Evolutionary conservation across 2,888 invertebrate genomes (phyloP).

Genomic region (Drosophila subquinaria): DNA sequence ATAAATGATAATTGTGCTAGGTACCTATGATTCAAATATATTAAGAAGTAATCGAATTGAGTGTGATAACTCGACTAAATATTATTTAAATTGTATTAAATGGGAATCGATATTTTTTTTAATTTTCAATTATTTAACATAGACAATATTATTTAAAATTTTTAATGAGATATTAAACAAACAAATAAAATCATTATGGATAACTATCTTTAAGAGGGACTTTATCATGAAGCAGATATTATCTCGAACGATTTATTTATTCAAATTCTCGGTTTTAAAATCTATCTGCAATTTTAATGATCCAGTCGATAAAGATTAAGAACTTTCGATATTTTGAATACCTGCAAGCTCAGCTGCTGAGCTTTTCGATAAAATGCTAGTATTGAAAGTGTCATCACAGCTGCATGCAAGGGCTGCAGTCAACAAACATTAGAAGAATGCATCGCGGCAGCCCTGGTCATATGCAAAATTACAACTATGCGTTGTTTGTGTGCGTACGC

Average conservation of each 20-base stretch:
- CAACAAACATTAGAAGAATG: background rate
- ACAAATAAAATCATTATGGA: no score
- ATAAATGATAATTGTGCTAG: background rate
- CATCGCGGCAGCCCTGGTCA: slow-evolving; percentile 23
- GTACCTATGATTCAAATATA: no score
- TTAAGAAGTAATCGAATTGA: background rate
- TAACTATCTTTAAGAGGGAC: no score
- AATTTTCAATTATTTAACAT: no score
- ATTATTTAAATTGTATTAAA: background rate
- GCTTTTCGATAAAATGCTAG: slow-evolving; percentile 12
- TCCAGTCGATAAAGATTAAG: no score
- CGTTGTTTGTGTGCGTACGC: slow-evolving; percentile 1
- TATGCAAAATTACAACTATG: slow-evolving; percentile 13
- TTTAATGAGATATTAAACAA: no score
- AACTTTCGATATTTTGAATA: slow-evolving; percentile 10
- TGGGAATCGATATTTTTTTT: background rate
- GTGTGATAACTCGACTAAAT: background rate
- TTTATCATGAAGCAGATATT: no score
- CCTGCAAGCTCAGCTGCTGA: background rate
- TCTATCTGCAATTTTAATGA: background rate
- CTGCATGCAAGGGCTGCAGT: background rate
- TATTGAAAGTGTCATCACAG: slow-evolving; percentile 16
- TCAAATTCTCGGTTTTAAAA: background rate
- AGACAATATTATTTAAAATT: no score
- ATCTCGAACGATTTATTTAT: background rate